These are phyloP conservation scores for Lycodopsis pacificus DNA, from an alignment of 2,797 vertebrate species.

Conservation along the genomic window DNA sequence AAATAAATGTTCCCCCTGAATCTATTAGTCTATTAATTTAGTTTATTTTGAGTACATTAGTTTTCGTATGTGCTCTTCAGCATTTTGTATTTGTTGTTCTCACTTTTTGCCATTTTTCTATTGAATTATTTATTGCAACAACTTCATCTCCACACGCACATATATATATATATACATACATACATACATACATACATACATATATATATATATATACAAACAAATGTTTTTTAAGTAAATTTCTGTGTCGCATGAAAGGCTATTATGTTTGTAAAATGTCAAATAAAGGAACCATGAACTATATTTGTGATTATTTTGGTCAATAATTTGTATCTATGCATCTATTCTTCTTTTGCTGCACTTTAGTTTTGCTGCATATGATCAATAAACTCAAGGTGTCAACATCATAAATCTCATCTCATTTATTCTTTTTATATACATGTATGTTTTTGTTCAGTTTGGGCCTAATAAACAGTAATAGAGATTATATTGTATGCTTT, in stretches of 20 bases:
- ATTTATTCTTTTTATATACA: background rate
- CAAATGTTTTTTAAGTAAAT: background rate
- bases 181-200: too few relatives aligned
- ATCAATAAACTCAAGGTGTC: too few relatives aligned
- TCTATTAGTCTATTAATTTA: fast-evolving
- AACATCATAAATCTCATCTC: background rate
- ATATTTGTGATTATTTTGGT: too few relatives aligned
- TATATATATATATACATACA: too few relatives aligned
- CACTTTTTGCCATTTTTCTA: background rate
- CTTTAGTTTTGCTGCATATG: background rate
- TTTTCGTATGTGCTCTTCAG: too few relatives aligned
- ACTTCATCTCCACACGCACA: background rate
- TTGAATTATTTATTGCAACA: background rate
- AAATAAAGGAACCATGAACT: too few relatives aligned
- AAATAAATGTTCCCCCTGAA: background rate
- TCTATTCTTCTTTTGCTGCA: too few relatives aligned
- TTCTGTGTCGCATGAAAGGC: background rate
- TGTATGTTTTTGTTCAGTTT: background rate
- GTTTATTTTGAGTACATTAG: background rate
- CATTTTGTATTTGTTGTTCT: background rate
- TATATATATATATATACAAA: too few relatives aligned
- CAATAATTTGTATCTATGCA: too few relatives aligned
- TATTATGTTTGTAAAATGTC: background rate
- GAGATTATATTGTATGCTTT: background rate
- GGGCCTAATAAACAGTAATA: too few relatives aligned